phyloP scores from a whole-genome alignment of 2,888 invertebrate species.

The Apotomis betuletana region DNA sequence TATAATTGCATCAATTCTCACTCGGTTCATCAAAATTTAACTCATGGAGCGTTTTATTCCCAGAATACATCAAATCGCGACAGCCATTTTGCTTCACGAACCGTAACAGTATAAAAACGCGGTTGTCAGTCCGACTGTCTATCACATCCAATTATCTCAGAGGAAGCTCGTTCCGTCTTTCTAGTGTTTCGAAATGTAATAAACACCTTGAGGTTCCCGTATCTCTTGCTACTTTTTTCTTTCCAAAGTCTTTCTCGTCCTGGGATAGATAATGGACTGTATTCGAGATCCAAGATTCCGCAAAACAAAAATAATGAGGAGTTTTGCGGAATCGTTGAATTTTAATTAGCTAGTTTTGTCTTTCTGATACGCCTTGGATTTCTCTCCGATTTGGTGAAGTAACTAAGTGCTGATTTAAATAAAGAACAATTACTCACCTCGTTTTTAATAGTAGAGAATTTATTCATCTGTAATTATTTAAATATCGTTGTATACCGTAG shows the following conservation, averaged over 20 bases:
- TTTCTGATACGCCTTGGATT: background rate
- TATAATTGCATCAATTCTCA: constrained; percentile 2
- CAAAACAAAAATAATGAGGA: constrained; percentile 21
- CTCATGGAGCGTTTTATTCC: constrained; percentile 5
- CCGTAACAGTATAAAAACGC: constrained; percentile 19
- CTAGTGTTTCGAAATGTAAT: background rate
- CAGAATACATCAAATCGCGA: constrained; percentile 20
- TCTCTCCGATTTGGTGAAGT: background rate
- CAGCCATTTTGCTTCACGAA: constrained; percentile 7
- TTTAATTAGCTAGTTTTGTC: constrained; percentile 4
- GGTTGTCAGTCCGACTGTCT: constrained; percentile 34
- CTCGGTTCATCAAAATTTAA: background rate
- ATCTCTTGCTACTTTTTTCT: background rate
- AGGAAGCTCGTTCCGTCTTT: background rate
- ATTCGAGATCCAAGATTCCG: constrained; percentile 18
- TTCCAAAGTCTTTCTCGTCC: background rate
- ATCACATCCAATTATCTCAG: constrained; percentile 34
- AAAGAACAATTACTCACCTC: background rate
- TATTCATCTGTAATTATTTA: background rate
- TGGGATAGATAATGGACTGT: constrained; percentile 24
- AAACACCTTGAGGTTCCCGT: background rate
- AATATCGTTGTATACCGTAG: no score
- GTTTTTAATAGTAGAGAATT: background rate
- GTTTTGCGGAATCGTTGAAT: constrained; percentile 19
- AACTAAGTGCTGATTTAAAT: background rate